phyloP scores from a whole-genome alignment of 2,797 vertebrate genomes.

The Acipenser ruthenus region DNA sequence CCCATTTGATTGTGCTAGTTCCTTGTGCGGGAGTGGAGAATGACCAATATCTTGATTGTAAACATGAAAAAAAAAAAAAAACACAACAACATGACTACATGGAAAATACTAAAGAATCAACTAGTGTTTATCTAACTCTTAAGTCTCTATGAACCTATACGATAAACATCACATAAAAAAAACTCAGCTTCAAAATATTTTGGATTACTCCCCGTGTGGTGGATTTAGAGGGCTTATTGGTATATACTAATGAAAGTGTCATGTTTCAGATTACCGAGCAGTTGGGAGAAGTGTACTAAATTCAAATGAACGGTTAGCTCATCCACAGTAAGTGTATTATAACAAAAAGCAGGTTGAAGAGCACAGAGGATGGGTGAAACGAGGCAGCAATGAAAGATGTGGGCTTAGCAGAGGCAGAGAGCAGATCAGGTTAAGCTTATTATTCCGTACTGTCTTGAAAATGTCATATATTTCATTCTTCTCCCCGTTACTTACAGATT shows the following conservation, averaged over 20 bases:
- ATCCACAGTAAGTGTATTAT: slow-evolving; percentile 27
- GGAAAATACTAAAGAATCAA: slow-evolving; percentile 28
- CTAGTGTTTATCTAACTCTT: slow-evolving; percentile 23
- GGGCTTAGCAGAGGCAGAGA: slow-evolving; percentile 37
- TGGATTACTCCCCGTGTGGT: slow-evolving; percentile 25
- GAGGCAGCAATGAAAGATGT: slow-evolving; percentile 44
- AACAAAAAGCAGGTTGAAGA: slow-evolving; percentile 24
- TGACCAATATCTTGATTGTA: slow-evolving; percentile 29
- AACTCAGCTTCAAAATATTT: slow-evolving; percentile 26
- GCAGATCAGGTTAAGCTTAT: slow-evolving; percentile 44
- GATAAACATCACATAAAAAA: slow-evolving; percentile 28
- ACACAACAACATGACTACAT: background rate
- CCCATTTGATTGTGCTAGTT: no score
- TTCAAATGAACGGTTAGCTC: slow-evolving; percentile 33
- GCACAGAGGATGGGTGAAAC: slow-evolving; percentile 16
- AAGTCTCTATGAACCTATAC: slow-evolving; percentile 19
- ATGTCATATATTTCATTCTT: slow-evolving; percentile 31
- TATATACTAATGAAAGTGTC: slow-evolving; percentile 34
- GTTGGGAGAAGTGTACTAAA: slow-evolving; percentile 26
- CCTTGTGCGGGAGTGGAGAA: no score
- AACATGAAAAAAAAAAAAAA: slow-evolving; percentile 25
- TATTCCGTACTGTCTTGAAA: slow-evolving; percentile 29
- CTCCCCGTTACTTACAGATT: slow-evolving; percentile 82
- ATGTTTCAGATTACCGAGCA: slow-evolving; percentile 33
- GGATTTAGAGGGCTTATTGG: slow-evolving; percentile 24